Conservation (phyloP, 2,113 vertebrate species). For the Herpailurus yagouaroundi region DNA sequence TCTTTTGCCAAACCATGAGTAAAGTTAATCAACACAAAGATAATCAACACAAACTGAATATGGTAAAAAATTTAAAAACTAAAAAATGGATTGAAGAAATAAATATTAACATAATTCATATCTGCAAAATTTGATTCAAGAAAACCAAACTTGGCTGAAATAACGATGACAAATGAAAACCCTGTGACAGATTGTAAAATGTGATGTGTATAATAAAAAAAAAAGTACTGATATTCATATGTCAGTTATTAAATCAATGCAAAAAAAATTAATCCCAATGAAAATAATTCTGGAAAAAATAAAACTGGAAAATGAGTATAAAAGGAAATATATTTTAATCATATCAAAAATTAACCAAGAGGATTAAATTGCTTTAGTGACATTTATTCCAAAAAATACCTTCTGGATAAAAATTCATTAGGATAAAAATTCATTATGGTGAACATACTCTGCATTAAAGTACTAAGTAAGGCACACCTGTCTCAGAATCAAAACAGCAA, state of each 20-base stretch:
- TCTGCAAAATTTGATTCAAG: not conserved
- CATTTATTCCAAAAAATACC: conserved; percentile 3
- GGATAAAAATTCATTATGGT: not conserved
- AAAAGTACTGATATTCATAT: not conserved
- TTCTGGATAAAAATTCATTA: not conserved
- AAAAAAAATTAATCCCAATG: not conserved
- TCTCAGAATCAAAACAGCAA: not conserved
- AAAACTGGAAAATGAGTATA: not conserved
- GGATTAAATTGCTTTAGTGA: conserved; percentile 12
- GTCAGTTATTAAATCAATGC: conserved; percentile 40
- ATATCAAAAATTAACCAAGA: conserved; percentile 21
- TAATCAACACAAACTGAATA: not conserved
- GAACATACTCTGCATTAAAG: not conserved
- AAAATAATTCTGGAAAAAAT: conserved; percentile 19
- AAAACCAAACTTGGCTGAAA: not conserved
- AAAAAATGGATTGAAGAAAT: conserved; percentile 20
- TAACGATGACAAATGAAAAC: not conserved
- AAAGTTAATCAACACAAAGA: conserved; percentile 6
- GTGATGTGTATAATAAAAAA: not conserved
- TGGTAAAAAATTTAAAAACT: not conserved
- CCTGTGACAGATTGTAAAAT: not conserved
- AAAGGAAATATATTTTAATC: conserved; percentile 47
- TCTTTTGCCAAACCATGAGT: not conserved
- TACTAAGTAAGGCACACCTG: not conserved
- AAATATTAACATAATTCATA: not conserved